A percentile compares a stretch with the other conserved stretches of the same genome.
Conservation (phyloP, 2,888 invertebrate species). For the Hypsopygia costalis region DNA sequence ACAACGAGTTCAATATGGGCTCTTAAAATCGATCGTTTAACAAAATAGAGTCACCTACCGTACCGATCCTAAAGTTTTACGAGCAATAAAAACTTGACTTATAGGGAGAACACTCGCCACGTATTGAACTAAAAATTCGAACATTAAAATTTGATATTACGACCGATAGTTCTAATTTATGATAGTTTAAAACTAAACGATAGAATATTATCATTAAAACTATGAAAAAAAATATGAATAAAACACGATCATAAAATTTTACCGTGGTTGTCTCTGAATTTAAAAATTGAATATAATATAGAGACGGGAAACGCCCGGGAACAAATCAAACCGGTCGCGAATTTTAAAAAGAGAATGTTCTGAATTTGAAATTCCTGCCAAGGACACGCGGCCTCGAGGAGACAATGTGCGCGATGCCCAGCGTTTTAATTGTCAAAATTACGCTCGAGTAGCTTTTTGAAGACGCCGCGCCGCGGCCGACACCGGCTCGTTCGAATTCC, state of each 20-base stretch:
- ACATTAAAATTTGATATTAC: slow-evolving; percentile 72
- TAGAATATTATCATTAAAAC: slow-evolving; percentile 22
- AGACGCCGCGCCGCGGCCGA: slow-evolving; percentile 43
- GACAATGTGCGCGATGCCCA: slow-evolving; percentile 62
- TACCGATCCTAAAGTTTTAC: slow-evolving; percentile 70
- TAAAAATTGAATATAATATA: slow-evolving; percentile 5
- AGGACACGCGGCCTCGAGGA: slow-evolving; percentile 56
- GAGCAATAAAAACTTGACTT: slow-evolving; percentile 73
- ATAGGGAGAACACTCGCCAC: slow-evolving; percentile 52
- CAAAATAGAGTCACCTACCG: slow-evolving; percentile 52
- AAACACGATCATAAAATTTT: slow-evolving; percentile 49
- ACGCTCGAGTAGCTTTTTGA: slow-evolving; percentile 55
- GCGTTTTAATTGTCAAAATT: slow-evolving; percentile 78
- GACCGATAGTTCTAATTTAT: slow-evolving; percentile 74
- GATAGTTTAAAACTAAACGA: slow-evolving; percentile 65
- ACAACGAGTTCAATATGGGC: slow-evolving; percentile 35
- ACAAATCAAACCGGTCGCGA: slow-evolving; percentile 58
- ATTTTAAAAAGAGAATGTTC: slow-evolving; percentile 42
- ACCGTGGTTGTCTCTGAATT: slow-evolving; percentile 11
- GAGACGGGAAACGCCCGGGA: slow-evolving; percentile 21
- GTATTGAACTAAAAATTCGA: slow-evolving; percentile 55
- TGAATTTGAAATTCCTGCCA: slow-evolving; percentile 65
- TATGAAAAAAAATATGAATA: slow-evolving; percentile 44
- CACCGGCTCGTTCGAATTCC: slow-evolving; percentile 30
- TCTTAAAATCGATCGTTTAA: slow-evolving; percentile 48